phyloP scores from a whole-genome alignment of 1,140 invertebrate species.

The Microplitis demolitor region DNA sequence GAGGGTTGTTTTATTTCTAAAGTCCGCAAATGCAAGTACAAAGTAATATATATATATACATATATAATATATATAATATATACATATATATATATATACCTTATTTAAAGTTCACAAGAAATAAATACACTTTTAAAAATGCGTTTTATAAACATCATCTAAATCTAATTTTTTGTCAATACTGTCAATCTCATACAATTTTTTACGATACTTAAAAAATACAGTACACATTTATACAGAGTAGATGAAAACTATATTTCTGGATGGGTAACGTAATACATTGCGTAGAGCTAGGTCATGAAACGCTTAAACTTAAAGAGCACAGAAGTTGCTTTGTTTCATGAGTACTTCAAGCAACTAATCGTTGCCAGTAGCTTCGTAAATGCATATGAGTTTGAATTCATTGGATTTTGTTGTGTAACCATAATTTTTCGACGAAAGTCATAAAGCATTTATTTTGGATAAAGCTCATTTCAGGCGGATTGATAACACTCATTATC shows the following conservation, averaged over 20 bases:
- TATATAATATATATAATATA: not conserved
- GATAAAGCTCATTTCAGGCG: no score
- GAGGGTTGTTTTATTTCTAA: constrained; percentile 29
- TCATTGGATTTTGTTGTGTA: no score
- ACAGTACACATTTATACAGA: not conserved
- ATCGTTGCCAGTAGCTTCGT: constrained; percentile 35
- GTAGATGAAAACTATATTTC: no score
- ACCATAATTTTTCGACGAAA: no score
- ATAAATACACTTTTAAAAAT: not conserved
- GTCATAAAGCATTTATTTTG: no score
- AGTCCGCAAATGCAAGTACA: not conserved
- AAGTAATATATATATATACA: not conserved
- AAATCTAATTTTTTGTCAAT: no score
- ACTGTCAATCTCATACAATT: no score
- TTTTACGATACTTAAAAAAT: not conserved
- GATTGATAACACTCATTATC: no score
- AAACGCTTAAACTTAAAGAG: constrained; percentile 36
- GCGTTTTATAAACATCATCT: no score
- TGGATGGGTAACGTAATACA: not conserved
- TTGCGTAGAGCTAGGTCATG: constrained; percentile 46
- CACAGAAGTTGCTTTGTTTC: constrained; percentile 55
- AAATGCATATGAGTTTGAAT: not conserved
- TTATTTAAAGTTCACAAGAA: no score
- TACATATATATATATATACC: not conserved
- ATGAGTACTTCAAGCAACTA: constrained; percentile 50